phyloP scores from a whole-genome alignment of 2,113 vertebrate genomes.

The Myodes glareolus region DNA sequence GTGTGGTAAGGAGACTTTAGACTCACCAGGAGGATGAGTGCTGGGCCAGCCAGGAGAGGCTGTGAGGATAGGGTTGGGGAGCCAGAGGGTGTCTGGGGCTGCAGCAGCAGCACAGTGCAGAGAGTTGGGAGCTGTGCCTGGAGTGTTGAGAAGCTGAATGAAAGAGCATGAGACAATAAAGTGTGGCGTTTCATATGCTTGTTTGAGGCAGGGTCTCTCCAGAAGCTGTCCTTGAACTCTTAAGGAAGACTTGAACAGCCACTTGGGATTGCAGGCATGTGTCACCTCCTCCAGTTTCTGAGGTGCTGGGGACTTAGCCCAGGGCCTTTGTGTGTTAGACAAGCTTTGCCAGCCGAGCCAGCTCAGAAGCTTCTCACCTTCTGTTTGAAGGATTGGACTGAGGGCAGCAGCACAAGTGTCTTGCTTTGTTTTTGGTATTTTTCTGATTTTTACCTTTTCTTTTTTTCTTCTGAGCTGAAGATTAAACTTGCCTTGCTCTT shows the following conservation, averaged over 20 bases:
- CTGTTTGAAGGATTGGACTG: background rate
- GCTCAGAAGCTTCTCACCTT: background rate
- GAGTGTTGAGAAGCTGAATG: background rate
- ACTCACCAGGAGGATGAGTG: background rate
- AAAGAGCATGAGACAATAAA: background rate
- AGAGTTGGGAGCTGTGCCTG: background rate
- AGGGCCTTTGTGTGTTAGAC: too few relatives aligned
- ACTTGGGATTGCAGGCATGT: background rate
- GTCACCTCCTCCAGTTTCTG: background rate
- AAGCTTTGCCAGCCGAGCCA: background rate
- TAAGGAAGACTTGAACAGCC: background rate
- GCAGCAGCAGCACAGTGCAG: background rate
- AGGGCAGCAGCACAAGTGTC: too few relatives aligned
- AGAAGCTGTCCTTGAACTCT: background rate
- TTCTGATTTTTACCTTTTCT: background rate
- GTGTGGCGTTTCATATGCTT: background rate
- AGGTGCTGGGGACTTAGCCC: background rate
- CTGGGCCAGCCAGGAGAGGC: too few relatives aligned
- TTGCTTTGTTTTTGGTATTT: background rate
- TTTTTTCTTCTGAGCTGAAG: background rate
- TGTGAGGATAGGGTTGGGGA: background rate
- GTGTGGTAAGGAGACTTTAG: background rate
- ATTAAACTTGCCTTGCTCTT: background rate
- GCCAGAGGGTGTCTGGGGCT: background rate
- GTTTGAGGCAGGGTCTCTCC: too few relatives aligned